Base-by-base conservation (phyloP, 2,888 invertebrate species). In the Eupithecia centaureata region DNA sequence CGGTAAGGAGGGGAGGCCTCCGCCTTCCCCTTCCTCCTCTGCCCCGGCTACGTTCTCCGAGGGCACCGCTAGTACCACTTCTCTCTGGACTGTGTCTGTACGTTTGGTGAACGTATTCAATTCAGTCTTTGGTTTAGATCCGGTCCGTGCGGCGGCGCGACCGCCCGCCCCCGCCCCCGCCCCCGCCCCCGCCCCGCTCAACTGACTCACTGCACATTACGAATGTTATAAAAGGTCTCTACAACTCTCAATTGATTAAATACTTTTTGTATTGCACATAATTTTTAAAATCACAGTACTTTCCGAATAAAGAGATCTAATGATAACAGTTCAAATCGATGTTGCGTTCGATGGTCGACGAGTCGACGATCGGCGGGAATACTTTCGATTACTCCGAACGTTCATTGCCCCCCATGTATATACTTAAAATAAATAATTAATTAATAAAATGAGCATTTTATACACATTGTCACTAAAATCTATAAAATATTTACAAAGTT, bases 121-220 rank as follows among this genome's bases (percentile, higher is more conserved):
- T 84, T 89, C 91, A 91, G 90, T 91, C 91, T 91, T 91, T 91
- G 90, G 52, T 89, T 89, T 83, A 85, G 83, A 85, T 86, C 86
- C 86, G 89, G 87, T 89, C 84, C 86, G 82, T 85, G 12, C 7
- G 15, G 35, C 35, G n/a, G 15, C 35, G 35, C 47, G 22, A 12
- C 52, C 2, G 27, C 52, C n/a, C n/a, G n/a, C n/a, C n/a, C n/a
- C n/a, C n/a, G n/a, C n/a, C n/a, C n/a, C n/a, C n/a, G n/a, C n/a
- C n/a, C n/a, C n/a, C n/a, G n/a, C n/a, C n/a, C n/a, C n/a, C n/a
- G n/a, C n/a, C n/a, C n/a, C n/a, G n/a, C n/a, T n/a, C n/a, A n/a
- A n/a, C n/a, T n/a, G n/a, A n/a, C n/a, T n/a, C 78, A 82, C 81
- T 82, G 83, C 35, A 79, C 84, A 86, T 86, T 86, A 86, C 84